Evolutionary conservation across 2,113 vertebrate genomes (phyloP), one percentile per base, ranked within the genome.

Genomic region (Tetrao urogallus): DNA sequence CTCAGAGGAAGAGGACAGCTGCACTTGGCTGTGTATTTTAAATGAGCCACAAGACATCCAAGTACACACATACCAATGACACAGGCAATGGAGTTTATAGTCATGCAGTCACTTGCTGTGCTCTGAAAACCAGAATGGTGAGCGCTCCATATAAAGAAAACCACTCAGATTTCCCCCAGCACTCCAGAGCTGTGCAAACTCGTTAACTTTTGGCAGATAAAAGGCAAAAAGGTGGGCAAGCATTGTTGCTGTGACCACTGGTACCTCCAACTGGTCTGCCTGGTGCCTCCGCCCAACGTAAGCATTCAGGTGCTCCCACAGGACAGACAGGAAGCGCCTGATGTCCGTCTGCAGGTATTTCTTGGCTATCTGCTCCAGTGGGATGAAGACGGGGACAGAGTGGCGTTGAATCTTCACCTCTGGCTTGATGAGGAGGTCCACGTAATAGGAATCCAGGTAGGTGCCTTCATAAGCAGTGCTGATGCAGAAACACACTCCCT

Each of bases 221-320:
- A 43, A 19, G 20, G 79, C 58, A 40, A 58, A 61, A 66, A 11
- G 54, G 25, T 0, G 2, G 13, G 19, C 7, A 34, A 57, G 12
- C 1, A 12, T 8, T 20, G 3, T 0, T 4, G 16, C 32, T 8
- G 36, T 1, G 15, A 34, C 22, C 38, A 32, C 30, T 2, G n/a
- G 57, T 97, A 98, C 98, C 98, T 98, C 96, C 18, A 98, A 83
- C 64, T 66, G 96, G n/a, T 98, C 96, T 17, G 95, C 97, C 92
- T 98, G 98, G 94, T 97, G 97, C 87, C 95, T 98, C 90, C 98
- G 96, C 22, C 97, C 92, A 1, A n/a, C 82, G 2, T 97, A 98
- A 43, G 96, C 98, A 5, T 98, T 98, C 7, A 98, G 88, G 88
- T 96, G 84, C 27, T 97, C 83, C 0, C 67, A 94, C 8, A 98